Evolutionary conservation across 2,113 vertebrate species (phyloP).

Genomic region (Megaleporinus macrocephalus): DNA sequence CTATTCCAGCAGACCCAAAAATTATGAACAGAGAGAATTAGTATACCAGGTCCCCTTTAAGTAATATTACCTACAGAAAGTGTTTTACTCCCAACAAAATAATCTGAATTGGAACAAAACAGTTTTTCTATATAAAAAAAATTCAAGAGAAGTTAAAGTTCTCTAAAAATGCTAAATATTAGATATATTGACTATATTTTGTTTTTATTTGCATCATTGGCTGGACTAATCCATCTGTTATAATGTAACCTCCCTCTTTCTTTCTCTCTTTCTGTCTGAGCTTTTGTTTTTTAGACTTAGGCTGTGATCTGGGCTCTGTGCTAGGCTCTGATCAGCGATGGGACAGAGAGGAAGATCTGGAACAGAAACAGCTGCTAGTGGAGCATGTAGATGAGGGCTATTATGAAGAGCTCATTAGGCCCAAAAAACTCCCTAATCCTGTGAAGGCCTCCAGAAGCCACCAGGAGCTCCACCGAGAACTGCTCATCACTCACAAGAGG

Average conservation of each 20-base stretch:
- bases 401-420: slow-evolving; percentile 85
- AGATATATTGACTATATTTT: too few relatives aligned
- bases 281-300: background rate
- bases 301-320: slow-evolving; percentile 23
- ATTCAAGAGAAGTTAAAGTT: too few relatives aligned
- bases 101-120: too few relatives aligned
- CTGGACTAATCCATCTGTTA: too few relatives aligned
- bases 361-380: slow-evolving; percentile 66
- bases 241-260: background rate
- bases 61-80: too few relatives aligned
- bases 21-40: too few relatives aligned
- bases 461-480: slow-evolving; percentile 87
- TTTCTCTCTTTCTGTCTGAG: background rate
- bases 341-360: slow-evolving; percentile 58
- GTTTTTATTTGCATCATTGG: too few relatives aligned
- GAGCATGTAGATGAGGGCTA: slow-evolving; percentile 78
- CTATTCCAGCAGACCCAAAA: too few relatives aligned
- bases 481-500: slow-evolving; percentile 89
- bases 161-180: too few relatives aligned
- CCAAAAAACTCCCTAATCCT: slow-evolving; percentile 86
- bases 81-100: too few relatives aligned
- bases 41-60: too few relatives aligned
- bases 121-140: too few relatives aligned
- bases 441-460: slow-evolving; percentile 87
- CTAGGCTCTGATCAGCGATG: slow-evolving; percentile 60